Evolutionary conservation across 2,113 vertebrate genomes (phyloP).

Genomic region (Apteryx mantelli): DNA sequence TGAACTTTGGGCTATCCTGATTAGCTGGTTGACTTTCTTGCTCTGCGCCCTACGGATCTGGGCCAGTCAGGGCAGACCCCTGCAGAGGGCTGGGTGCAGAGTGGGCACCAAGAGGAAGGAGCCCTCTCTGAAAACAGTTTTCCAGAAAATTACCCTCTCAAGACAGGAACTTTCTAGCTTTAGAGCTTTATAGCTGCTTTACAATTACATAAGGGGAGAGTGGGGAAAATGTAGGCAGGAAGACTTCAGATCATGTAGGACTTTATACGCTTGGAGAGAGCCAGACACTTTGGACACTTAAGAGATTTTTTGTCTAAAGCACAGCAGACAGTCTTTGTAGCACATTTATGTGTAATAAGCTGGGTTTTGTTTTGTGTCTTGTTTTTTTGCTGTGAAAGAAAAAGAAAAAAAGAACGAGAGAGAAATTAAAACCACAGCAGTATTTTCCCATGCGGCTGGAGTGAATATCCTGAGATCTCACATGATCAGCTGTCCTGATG

Average conservation of each 20-base stretch:
- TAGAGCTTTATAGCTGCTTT: neutral
- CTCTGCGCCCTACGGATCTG: neutral
- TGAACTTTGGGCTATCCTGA: neutral
- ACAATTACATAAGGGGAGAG: neutral
- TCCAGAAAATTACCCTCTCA: neutral
- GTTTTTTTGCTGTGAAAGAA: neutral
- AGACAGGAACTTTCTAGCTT: neutral
- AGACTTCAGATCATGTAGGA: neutral
- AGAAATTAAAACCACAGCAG: slow-evolving; percentile 62
- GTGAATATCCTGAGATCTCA: slow-evolving; percentile 27
- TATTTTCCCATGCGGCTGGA: slow-evolving; percentile 54
- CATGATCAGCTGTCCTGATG: slow-evolving; percentile 47
- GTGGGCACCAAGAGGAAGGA: neutral
- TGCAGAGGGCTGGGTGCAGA: neutral
- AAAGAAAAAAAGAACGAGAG: neutral
- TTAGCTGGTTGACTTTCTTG: neutral
- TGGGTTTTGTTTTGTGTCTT: slow-evolving; percentile 10
- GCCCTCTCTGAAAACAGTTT: rapidly evolving
- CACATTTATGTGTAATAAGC: slow-evolving; percentile 55
- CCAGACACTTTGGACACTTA: slow-evolving; percentile 33
- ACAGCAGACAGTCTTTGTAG: slow-evolving; percentile 61
- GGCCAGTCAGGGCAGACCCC: neutral
- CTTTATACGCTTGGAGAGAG: slow-evolving; percentile 12
- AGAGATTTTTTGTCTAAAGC: slow-evolving; percentile 25
- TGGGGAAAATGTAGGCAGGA: neutral